Conservation (phyloP, 2,888 invertebrate species). For the Hypomecis punctinalis region DNA sequence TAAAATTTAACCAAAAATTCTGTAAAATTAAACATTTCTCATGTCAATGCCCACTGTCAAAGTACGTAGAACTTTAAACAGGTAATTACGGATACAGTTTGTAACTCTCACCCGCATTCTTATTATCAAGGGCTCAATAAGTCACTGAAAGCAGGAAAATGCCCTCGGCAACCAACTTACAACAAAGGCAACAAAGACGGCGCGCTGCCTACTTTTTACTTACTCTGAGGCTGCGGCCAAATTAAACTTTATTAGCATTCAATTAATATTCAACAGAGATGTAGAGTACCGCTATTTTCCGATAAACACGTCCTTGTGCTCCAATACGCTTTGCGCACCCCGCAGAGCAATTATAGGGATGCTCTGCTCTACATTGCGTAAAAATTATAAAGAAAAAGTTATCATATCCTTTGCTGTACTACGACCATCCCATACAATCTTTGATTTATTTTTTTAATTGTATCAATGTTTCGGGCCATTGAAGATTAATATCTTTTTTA, state of each 20-base stretch:
- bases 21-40: no score
- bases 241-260: slow-evolving; percentile 27
- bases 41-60: neutral
- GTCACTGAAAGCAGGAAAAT: slow-evolving; percentile 24
- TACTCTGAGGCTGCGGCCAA: slow-evolving; percentile 20
- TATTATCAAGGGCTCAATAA: slow-evolving; percentile 31
- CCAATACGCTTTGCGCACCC: neutral
- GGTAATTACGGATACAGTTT: slow-evolving; percentile 7
- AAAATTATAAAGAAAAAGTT: no score
- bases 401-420: no score
- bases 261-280: slow-evolving; percentile 25
- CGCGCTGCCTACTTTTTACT: slow-evolving; percentile 14
- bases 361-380: no score
- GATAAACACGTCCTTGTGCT: slow-evolving; percentile 18
- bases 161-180: slow-evolving; percentile 25
- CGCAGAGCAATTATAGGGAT: no score
- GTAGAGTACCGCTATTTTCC: slow-evolving; percentile 25
- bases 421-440: no score
- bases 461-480: neutral
- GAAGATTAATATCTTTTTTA: neutral
- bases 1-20: no score
- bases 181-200: slow-evolving; percentile 21
- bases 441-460: neutral
- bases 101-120: slow-evolving; percentile 32
- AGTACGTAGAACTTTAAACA: neutral